Percentiles rank a stretch among this genome's conserved stretches.
Evolutionary conservation across 2,113 vertebrate species (phyloP).

Genomic region (Pseudorhombus dupliciocellatus): DNA sequence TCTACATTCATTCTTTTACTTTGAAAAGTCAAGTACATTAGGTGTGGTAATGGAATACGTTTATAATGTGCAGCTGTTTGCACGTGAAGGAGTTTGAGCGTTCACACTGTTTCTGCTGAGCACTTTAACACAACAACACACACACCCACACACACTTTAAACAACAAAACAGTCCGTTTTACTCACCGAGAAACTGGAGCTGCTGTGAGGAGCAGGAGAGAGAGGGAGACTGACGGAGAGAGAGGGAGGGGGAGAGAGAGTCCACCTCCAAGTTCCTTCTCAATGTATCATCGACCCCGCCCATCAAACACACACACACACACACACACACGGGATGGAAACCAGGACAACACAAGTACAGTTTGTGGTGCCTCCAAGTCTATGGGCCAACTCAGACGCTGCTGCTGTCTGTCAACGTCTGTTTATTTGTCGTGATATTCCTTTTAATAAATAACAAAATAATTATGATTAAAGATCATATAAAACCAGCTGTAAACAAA

Average conservation of each 20-base stretch:
- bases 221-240: neutral
- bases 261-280: conserved; percentile 6
- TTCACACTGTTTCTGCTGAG: neutral
- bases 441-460: too few species aligned
- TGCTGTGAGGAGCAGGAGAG: neutral
- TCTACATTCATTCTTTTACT: neutral
- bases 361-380: conserved; percentile 15
- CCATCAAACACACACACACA: conserved; percentile 14
- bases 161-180: neutral
- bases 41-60: neutral
- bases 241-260: neutral
- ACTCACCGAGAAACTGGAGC: conserved; percentile 23
- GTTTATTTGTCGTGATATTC: too few species aligned
- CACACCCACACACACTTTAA: neutral
- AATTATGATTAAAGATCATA: too few species aligned
- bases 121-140: conserved; percentile 1
- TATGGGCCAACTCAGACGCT: neutral
- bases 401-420: neutral
- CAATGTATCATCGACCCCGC: conserved; percentile 41
- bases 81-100: neutral
- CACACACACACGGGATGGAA: neutral
- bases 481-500: too few species aligned
- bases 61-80: neutral
- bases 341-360: neutral
- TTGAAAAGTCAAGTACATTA: neutral